A percentile compares a stretch with the other conserved stretches of the same genome.
Evolutionary conservation across 2,113 vertebrate species (phyloP).

Genomic region (Nematolebias whitei): DNA sequence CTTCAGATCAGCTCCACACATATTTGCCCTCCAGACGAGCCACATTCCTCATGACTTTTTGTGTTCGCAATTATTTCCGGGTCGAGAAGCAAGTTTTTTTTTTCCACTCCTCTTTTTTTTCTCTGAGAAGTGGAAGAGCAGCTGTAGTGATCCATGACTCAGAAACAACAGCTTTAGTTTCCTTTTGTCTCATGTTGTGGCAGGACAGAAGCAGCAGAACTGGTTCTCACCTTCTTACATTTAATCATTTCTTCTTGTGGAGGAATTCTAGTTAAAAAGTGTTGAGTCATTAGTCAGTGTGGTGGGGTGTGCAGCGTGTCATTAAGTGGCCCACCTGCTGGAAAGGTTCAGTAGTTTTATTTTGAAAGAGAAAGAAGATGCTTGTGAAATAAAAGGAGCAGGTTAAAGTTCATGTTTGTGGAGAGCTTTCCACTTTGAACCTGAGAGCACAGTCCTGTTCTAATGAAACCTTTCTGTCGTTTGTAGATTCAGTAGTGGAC

Average conservation of each 20-base stretch:
- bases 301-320: no score
- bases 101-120: constrained; percentile 15
- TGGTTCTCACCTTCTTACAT: constrained; percentile 22
- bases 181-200: constrained; percentile 25
- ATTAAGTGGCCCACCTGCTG: not conserved
- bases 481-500: constrained; percentile 78
- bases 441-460: not conserved
- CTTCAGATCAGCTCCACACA: constrained; percentile 74
- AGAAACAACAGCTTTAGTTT: constrained; percentile 31
- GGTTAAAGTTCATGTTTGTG: constrained; percentile 2
- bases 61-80: constrained; percentile 79
- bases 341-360: not conserved
- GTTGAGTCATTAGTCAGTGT: no score
- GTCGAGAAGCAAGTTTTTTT: constrained; percentile 51
- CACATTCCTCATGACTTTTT: constrained; percentile 74
- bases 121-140: constrained; percentile 59
- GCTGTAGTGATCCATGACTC: constrained; percentile 62
- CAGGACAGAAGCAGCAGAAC: constrained; percentile 43
- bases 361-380: constrained; percentile 6
- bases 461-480: not conserved
- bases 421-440: not conserved
- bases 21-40: constrained; percentile 58
- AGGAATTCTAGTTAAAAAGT: no score
- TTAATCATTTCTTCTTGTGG: constrained; percentile 27
- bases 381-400: not conserved